phyloP scores from a whole-genome alignment of 1,140 invertebrate genomes.

The Euborellia annulipes region DNA sequence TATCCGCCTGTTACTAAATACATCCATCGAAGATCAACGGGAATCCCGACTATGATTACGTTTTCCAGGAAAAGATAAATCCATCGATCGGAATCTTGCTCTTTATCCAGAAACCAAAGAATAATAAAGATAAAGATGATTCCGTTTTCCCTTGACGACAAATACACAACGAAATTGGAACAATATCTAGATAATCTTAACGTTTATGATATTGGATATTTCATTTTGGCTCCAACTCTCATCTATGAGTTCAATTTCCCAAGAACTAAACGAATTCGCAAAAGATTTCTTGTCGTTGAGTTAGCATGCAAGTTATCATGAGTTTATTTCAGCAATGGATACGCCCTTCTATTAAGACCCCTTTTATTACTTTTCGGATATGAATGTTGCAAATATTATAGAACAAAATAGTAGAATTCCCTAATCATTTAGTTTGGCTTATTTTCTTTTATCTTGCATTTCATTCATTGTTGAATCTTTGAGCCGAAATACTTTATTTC shows the following conservation, averaged over 20 bases:
- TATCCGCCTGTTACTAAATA: no score
- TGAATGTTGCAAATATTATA: slow-evolving; percentile 68
- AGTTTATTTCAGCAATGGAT: slow-evolving; percentile 98
- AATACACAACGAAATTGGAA: slow-evolving; percentile 28
- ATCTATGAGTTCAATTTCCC: slow-evolving; percentile 99
- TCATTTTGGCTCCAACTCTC: slow-evolving; percentile 83
- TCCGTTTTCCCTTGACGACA: neutral
- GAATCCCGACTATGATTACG: no score
- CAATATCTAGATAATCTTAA: slow-evolving; percentile 87
- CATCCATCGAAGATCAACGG: no score
- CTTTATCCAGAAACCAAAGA: no score
- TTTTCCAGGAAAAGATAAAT: no score
- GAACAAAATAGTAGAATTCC: slow-evolving; percentile 73
- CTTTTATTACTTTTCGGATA: slow-evolving; percentile 84
- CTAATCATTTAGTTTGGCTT: slow-evolving; percentile 95
- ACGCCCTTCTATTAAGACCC: slow-evolving; percentile 89
- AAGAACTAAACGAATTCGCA: slow-evolving; percentile 60
- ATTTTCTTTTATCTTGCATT: slow-evolving; percentile 93
- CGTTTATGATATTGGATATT: slow-evolving; percentile 82
- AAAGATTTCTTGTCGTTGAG: slow-evolving; percentile 36
- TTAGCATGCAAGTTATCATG: slow-evolving; percentile 64
- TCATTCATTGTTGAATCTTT: slow-evolving; percentile 87
- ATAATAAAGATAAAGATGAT: neutral
- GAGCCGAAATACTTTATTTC: slow-evolving; percentile 88
- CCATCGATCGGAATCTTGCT: no score